A percentile compares a stretch with the other conserved stretches of the same genome.
phyloP scores from a whole-genome alignment of 2,113 vertebrate species.

The Eudyptes chrysolophus region DNA sequence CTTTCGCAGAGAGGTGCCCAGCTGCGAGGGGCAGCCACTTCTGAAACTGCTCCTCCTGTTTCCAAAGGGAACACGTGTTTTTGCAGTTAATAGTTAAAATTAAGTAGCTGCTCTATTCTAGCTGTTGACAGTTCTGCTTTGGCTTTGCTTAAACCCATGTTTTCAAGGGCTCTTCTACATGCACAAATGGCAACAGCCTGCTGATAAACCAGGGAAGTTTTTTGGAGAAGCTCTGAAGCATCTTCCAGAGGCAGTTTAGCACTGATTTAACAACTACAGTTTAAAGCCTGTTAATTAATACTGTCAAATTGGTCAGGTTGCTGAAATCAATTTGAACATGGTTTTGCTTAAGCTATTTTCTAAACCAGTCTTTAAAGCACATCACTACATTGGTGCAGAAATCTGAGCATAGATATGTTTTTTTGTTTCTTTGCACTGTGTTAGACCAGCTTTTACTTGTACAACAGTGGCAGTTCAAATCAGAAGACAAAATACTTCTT shows the following conservation, averaged over 20 bases:
- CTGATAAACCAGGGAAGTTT: neutral
- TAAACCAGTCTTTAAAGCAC: neutral
- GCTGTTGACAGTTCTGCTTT: neutral
- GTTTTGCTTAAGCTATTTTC: neutral
- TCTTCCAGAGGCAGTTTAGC: neutral
- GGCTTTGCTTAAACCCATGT: neutral
- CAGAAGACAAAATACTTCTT: neutral
- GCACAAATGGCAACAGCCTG: neutral
- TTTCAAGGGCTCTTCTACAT: neutral
- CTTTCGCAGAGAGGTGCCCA: neutral
- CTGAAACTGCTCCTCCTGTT: neutral
- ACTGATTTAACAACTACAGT: neutral
- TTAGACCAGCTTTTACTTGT: neutral
- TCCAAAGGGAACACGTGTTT: neutral
- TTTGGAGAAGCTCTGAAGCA: neutral
- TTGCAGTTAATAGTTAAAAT: neutral
- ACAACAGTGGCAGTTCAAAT: neutral
- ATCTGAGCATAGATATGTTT: neutral
- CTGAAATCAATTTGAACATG: neutral
- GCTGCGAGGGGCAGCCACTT: neutral
- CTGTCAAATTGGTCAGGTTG: neutral
- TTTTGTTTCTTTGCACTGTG: neutral
- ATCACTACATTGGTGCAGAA: neutral
- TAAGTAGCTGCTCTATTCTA: neutral
- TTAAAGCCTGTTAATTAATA: neutral